Evolutionary conservation across 1,140 invertebrate species (phyloP).

Genomic region (Pachypsylla venusta): DNA sequence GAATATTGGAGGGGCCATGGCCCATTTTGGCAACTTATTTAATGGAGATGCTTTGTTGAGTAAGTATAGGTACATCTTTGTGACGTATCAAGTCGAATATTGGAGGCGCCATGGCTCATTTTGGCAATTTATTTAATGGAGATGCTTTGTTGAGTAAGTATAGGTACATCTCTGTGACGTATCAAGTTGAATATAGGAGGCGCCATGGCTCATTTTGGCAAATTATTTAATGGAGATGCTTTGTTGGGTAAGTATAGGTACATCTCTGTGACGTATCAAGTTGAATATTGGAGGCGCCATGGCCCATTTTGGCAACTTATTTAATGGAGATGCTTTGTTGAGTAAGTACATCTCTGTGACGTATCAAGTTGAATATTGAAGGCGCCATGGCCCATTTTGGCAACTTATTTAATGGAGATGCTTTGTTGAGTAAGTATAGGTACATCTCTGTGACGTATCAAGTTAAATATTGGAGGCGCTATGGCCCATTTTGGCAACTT

Average conservation of each 20-base stretch:
- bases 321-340: slow-evolving; percentile 47
- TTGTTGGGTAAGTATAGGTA: slow-evolving; percentile 37
- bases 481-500: slow-evolving; percentile 46
- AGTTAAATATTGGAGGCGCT: slow-evolving; percentile 32
- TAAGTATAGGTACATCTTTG: slow-evolving; percentile 33
- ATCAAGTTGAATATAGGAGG: slow-evolving; percentile 28
- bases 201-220: slow-evolving; percentile 43
- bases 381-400: slow-evolving; percentile 42
- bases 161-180: too few species aligned
- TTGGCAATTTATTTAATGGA: slow-evolving; percentile 53
- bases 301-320: slow-evolving; percentile 48
- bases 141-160: slow-evolving; percentile 39
- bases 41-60: slow-evolving; percentile 46
- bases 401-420: slow-evolving; percentile 52
- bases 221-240: slow-evolving; percentile 51
- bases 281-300: slow-evolving; percentile 33
- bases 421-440: slow-evolving; percentile 37
- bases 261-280: too few species aligned
- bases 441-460: too few species aligned
- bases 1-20: slow-evolving; percentile 33
- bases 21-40: slow-evolving; percentile 50
- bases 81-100: slow-evolving; percentile 21
- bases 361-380: slow-evolving; percentile 27
- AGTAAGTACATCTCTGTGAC: slow-evolving; percentile 34
- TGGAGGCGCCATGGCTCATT: slow-evolving; percentile 38